Percentiles rank a stretch among this genome's conserved stretches.
phyloP scores from a whole-genome alignment of 2,888 invertebrate species.

The Hermodice carunculata region DNA sequence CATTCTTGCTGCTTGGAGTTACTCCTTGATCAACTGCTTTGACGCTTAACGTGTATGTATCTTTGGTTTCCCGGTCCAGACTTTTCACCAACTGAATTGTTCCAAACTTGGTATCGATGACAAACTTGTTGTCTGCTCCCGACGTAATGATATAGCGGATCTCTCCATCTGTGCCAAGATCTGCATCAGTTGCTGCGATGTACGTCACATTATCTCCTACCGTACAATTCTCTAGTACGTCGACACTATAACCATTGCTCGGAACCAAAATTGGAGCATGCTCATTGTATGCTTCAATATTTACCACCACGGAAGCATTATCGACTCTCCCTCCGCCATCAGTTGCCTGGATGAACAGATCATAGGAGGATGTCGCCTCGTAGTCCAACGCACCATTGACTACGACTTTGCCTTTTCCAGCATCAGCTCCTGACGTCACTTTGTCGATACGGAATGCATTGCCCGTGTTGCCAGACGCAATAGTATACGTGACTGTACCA shows the following conservation, averaged over 20 bases:
- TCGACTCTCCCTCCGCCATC: neutral
- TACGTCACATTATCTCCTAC: constrained; percentile 48
- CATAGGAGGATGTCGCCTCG: neutral
- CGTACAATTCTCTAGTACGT: constrained; percentile 29
- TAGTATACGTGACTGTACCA: no score
- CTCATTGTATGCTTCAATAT: constrained; percentile 2
- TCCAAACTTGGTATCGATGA: constrained; percentile 45
- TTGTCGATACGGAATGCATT: neutral
- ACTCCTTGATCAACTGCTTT: constrained; percentile 14
- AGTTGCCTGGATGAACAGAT: neutral
- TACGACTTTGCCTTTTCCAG: neutral
- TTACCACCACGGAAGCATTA: neutral
- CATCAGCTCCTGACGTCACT: neutral
- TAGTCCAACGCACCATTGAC: neutral
- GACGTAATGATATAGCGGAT: constrained; percentile 51
- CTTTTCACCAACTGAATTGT: constrained; percentile 46
- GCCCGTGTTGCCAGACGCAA: neutral
- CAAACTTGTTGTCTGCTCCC: constrained; percentile 51
- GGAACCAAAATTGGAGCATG: constrained; percentile 10
- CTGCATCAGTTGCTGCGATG: constrained; percentile 53
- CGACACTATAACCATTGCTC: constrained; percentile 3
- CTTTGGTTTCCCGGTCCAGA: constrained; percentile 53
- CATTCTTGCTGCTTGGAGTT: neutral
- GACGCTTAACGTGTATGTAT: constrained; percentile 36
- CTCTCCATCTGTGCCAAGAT: constrained; percentile 49